phyloP scores from a whole-genome alignment of 2,888 invertebrate species.

The Orgyia antiqua region DNA sequence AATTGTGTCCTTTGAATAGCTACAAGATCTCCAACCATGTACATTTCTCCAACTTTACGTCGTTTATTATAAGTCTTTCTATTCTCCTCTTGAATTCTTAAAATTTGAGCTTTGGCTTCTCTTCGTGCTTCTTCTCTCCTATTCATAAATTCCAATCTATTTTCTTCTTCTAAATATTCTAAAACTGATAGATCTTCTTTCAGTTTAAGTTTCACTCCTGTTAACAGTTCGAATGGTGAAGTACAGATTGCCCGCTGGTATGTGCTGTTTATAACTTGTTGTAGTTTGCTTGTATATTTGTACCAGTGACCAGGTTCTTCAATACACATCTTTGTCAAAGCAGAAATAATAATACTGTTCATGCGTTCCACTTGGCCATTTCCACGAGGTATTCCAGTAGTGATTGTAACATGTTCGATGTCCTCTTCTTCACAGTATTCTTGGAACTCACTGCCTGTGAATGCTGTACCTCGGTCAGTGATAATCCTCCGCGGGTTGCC shows the following conservation, averaged over 20 bases:
- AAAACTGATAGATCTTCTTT: conserved; percentile 8
- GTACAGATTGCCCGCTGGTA: conserved; percentile 11
- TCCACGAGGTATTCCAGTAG: neutral
- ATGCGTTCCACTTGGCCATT: conserved; percentile 7
- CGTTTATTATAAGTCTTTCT: neutral
- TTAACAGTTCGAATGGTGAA: conserved; percentile 19
- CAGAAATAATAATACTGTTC: conserved; percentile 5
- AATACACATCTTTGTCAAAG: conserved; percentile 8
- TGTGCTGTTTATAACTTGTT: conserved; percentile 5
- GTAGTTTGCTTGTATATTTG: conserved; percentile 7
- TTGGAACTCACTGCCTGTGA: conserved; percentile 3
- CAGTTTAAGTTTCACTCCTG: conserved; percentile 13
- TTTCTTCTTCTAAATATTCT: conserved; percentile 1
- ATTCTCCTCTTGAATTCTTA: conserved; percentile 3
- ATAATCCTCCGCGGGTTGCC: conserved; percentile 8
- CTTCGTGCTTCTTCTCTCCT: neutral
- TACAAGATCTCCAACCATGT: conserved; percentile 1
- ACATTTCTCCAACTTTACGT: neutral
- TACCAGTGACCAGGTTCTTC: conserved; percentile 6
- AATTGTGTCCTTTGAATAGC: conserved; percentile 5
- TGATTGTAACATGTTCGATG: conserved; percentile 1
- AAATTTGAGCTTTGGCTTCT: conserved; percentile 2
- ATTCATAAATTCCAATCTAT: neutral
- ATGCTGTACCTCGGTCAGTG: conserved; percentile 6
- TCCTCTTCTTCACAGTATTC: conserved; percentile 3